A percentile compares a stretch with the other conserved stretches of the same genome.
Conservation (phyloP, 2,797 vertebrate genomes). For the Iguana delicatissima region DNA sequence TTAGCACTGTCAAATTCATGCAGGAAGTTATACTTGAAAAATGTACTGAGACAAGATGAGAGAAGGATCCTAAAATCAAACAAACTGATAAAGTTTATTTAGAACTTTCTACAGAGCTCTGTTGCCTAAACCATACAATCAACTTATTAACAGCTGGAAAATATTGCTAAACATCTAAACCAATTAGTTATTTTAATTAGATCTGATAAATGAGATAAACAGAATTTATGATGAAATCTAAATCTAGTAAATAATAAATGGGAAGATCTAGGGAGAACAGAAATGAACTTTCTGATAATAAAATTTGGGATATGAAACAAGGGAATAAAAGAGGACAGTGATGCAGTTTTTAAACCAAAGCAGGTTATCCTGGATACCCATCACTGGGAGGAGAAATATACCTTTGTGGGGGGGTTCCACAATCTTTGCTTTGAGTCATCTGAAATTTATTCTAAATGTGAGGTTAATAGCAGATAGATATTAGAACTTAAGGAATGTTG, state of each 20-base stretch:
- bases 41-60: not conserved
- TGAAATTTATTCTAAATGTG: not conserved
- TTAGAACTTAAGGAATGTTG: not conserved
- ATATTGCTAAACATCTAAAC: not conserved
- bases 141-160: not conserved
- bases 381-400: not conserved
- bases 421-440: not conserved
- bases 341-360: not conserved
- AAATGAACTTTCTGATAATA: not conserved
- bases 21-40: not conserved
- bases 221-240: not conserved
- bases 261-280: not conserved
- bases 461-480: not conserved
- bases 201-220: not conserved
- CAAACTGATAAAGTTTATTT: not conserved
- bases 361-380: not conserved
- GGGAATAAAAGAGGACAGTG: not conserved
- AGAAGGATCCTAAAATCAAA: not conserved
- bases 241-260: not conserved
- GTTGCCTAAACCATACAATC: not conserved
- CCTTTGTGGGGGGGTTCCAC: no score
- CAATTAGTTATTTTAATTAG: not conserved
- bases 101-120: not conserved
- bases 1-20: not conserved
- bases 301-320: not conserved